Evolutionary conservation across 2,113 vertebrate genomes (phyloP).

Genomic region (Saguinus midas): DNA sequence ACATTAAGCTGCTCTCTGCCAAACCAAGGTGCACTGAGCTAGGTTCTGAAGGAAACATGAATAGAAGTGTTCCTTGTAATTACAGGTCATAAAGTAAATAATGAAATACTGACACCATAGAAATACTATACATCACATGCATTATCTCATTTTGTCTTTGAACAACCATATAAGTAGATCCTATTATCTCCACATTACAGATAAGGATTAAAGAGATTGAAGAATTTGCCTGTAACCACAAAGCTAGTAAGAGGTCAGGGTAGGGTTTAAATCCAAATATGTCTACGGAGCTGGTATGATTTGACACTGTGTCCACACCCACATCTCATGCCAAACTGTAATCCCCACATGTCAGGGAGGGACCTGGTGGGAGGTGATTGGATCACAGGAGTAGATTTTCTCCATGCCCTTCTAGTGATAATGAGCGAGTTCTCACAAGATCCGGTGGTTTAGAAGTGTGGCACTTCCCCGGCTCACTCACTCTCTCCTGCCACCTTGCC

Average conservation of each 20-base stretch:
- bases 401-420: too few relatives aligned
- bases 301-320: too few relatives aligned
- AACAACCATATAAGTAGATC: not conserved
- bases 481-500: too few relatives aligned
- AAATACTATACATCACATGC: not conserved
- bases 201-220: not conserved
- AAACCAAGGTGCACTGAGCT: not conserved
- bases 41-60: not conserved
- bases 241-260: not conserved
- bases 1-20: not conserved
- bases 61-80: not conserved
- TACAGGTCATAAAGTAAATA: not conserved
- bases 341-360: too few relatives aligned
- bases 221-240: not conserved
- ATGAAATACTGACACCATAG: not conserved
- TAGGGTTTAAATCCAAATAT: not conserved
- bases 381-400: too few relatives aligned
- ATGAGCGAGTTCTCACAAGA: too few relatives aligned
- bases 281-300: not conserved
- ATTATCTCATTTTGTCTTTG: conserved; percentile 1
- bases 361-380: too few relatives aligned
- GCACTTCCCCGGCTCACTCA: too few relatives aligned
- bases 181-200: not conserved
- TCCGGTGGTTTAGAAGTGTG: too few relatives aligned
- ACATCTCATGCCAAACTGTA: too few relatives aligned